A percentile compares a stretch with the other conserved stretches of the same genome.
These are phyloP conservation scores for Apis dorsata DNA, from an alignment of 1,140 invertebrate species.

Conservation along the genomic window DNA sequence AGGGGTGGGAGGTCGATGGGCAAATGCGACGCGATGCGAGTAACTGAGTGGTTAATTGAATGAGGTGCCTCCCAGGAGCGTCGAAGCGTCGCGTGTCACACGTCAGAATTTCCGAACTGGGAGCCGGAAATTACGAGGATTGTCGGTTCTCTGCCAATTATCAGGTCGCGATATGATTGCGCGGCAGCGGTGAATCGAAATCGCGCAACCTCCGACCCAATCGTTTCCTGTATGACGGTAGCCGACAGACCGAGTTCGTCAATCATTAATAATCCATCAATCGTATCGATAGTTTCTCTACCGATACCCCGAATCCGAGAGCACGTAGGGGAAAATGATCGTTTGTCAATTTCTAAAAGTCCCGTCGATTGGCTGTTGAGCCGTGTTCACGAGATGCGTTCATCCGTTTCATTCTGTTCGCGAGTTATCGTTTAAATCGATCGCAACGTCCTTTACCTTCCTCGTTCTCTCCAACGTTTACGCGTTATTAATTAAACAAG, in stretches of 20 bases:
- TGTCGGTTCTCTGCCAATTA: constrained; percentile 66
- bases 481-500: too few relatives aligned
- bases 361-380: constrained; percentile 59
- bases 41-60: constrained; percentile 80
- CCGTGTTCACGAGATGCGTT: constrained; percentile 45
- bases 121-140: constrained; percentile 64
- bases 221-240: neutral
- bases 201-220: constrained; percentile 18
- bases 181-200: constrained; percentile 11
- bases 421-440: neutral
- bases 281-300: constrained; percentile 41
- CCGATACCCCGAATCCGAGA: constrained; percentile 39
- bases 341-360: constrained; percentile 63
- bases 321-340: constrained; percentile 53
- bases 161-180: constrained; percentile 60
- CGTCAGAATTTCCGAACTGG: constrained; percentile 72
- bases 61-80: constrained; percentile 76
- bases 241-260: neutral
- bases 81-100: constrained; percentile 73
- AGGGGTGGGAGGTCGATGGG: constrained; percentile 58
- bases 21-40: constrained; percentile 78
- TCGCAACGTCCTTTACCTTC: neutral
- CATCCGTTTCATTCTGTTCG: constrained; percentile 30
- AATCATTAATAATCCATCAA: constrained; percentile 61
- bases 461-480: too few relatives aligned